Evolutionary conservation across 1,140 invertebrate species (phyloP), one percentile per base, ranked within the genome.

Genomic region (Euglossa dilemma): DNA sequence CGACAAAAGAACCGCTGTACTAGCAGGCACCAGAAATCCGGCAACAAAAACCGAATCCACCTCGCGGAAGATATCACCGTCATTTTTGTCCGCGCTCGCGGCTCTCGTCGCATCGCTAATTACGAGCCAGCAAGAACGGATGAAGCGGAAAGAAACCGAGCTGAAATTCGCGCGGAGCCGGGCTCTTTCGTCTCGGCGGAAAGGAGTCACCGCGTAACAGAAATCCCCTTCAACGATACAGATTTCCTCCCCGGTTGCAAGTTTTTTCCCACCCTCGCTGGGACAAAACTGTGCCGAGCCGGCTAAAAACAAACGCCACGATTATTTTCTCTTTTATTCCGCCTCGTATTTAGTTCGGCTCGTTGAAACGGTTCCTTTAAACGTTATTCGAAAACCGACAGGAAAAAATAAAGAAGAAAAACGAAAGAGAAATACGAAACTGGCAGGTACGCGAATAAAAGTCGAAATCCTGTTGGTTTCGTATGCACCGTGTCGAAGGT

Each of bases 221-320:
- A 72, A 56, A 36, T 56, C 36, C 52, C 18, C 69, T 43, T 63
- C 47, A 47, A 80, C 54, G 36, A 80, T 72, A 69, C 16, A 54
- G 52, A 50, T 45, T 72, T 80, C 71, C 14, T 57, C 23, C 47
- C 23, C 2, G 64, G 57, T 36, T n/a, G n/a, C n/a, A n/a, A n/a
- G n/a, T n/a, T n/a, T 75, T 47, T 4, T 12, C 14, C 28, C 61
- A 36, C 18, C 52, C 67, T 25, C 52, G 43, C 66, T 20, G 14
- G 52, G 20, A 50, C 56, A 56, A 50, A 61, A 71, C 25, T 45
- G 36, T 71, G 67, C 72, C 69, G 59, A 80, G 78, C n/a, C 16
- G 36, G 16, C 25, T 16, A 20, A 54, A 63, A 63, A 71, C 28
- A 63, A n/a, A 16, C 50, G 50, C 11, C 23, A 64, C 47, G 11